These are phyloP conservation scores for Diabrotica virgifera DNA, from an alignment of 1,140 invertebrate species.

Conservation along the genomic window DNA sequence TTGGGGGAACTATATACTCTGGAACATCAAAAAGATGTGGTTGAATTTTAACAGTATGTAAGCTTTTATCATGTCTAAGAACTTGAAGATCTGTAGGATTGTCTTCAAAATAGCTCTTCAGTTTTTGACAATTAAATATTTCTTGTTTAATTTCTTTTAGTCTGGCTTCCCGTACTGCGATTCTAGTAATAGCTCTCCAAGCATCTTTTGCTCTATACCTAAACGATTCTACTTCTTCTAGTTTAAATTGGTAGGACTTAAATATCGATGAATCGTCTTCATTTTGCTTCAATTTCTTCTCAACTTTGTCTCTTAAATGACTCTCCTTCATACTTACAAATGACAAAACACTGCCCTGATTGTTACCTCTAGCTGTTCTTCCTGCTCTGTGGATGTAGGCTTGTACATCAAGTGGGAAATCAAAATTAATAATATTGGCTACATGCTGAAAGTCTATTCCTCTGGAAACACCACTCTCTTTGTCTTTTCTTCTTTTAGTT, in stretches of 20 bases:
- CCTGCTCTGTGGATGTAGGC: constrained; percentile 95
- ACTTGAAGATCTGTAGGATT: constrained; percentile 89
- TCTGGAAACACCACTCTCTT: constrained; percentile 90
- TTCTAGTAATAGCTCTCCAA: constrained; percentile 87
- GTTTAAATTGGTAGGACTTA: constrained; percentile 85
- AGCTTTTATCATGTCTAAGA: constrained; percentile 86
- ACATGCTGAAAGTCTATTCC: constrained; percentile 98
- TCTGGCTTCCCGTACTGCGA: constrained; percentile 88
- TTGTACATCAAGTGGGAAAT: constrained; percentile 85
- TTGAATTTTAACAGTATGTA: constrained; percentile 83
- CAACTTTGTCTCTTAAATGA: constrained; percentile 71
- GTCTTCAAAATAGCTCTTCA: constrained; percentile 94
- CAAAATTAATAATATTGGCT: constrained; percentile 97
- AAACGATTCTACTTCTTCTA: constrained; percentile 95
- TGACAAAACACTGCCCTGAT: constrained; percentile 91
- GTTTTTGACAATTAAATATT: constrained; percentile 87
- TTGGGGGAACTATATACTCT: constrained; percentile 85
- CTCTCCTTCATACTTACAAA: constrained; percentile 86
- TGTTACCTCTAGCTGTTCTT: constrained; percentile 85
- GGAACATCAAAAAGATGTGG: constrained; percentile 88
- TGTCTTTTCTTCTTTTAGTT: constrained; percentile 76
- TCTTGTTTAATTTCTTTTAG: constrained; percentile 95
- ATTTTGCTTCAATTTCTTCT: constrained; percentile 65
- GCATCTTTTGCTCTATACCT: constrained; percentile 92
- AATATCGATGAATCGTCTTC: constrained; percentile 55